Evolutionary conservation across 2,113 vertebrate species (phyloP), one percentile per base, ranked within the genome.

Genomic region (Kryptolebias marmoratus): DNA sequence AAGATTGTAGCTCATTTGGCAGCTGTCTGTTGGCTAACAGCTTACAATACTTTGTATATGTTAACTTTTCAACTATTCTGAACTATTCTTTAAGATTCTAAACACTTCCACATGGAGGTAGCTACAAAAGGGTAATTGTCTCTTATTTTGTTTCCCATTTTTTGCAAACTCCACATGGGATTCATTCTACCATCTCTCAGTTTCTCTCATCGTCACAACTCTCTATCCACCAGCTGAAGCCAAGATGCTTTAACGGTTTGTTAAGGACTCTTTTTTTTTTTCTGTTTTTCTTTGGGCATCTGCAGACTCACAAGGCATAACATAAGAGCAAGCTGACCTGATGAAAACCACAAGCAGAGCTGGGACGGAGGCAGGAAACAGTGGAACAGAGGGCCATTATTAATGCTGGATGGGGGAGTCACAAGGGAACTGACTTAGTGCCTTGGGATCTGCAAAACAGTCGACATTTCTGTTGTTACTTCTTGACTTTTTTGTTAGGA

Each of bases 221-320:
- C 57, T 56, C 50, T 11, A 47, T 73, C 68, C 58, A 64, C 63
- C 62, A 62, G 44, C 63, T 56, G 55, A 49, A 70, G 55, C 60
- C 31, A 54, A 75, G 66, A 67, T 71, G 70, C 75, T 83, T 88
- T 90, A 89, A 78, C 74, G 73, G 80, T 88, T 87, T 87, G 78
- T 81, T 83, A 86, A 86, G 83, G 85, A 85, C 88, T 81, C 64
- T 53, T 48, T 50, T 44, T 85, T 22, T 22, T 22, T 22, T 22
- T 22, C 22, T 22, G 22, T 22, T 22, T 80, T 42, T 78, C 87
- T 82, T 47, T 27, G 61, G 81, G 85, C 67, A n/a, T 68, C 64
- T 36, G 63, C 16, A 30, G 75, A 75, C 83, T 83, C 85, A 83
- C 64, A 83, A 90, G 79, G 71, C 77, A 61, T 70, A 71, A 70